Evolutionary conservation across 2,888 invertebrate species (phyloP), one percentile per base, ranked within the genome.

Genomic region (Drosophila anomelani): DNA sequence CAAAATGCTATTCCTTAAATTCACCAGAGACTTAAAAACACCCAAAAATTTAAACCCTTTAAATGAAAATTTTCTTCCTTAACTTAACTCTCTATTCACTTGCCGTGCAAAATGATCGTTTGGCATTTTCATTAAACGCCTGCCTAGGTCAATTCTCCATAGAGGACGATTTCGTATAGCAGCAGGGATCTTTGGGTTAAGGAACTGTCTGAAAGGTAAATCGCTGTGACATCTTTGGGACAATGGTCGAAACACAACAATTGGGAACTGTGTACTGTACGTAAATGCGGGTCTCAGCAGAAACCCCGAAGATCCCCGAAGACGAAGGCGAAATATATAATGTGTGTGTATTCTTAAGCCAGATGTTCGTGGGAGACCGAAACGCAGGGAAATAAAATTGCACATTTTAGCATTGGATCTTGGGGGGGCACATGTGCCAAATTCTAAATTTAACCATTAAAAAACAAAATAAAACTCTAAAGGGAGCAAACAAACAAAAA

Each of bases 121-220:
- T 84, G 87, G 78, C 80, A 84, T 84, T 84, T 81, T 75, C 83
- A 86, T 84, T 86, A 80, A 76, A 75, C 60, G 83, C 81, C 81
- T 76, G 77, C 66, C 70, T 64, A 66, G 60, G 38, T 54, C 68
- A 56, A 86, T 80, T 84, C 38, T 66, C 59, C 68, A 77, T 78
- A 68, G 78, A 59, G 69, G 49, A 67, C 20, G 55, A 66, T 60
- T 72, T 39, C 38, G 38, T 34, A 57, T 49, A 66, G 47, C 66
- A 54, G 43, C 64, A 67, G 61, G 76, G 56, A 49, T 69, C 44
- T 44, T 55, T 67, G 63, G 80, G 70, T 61, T 70, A 61, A 58
- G 55, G 51, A 79, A 76, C 71, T 67, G 77, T 63, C 46, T 75
- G 70, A 67, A 67, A 67, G 57, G 68, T 57, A 68, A 68, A 67